Percentiles rank a stretch among this genome's conserved stretches.
Conservation (phyloP, 2,888 invertebrate species). For the Pseudolycoriella hygida region DNA sequence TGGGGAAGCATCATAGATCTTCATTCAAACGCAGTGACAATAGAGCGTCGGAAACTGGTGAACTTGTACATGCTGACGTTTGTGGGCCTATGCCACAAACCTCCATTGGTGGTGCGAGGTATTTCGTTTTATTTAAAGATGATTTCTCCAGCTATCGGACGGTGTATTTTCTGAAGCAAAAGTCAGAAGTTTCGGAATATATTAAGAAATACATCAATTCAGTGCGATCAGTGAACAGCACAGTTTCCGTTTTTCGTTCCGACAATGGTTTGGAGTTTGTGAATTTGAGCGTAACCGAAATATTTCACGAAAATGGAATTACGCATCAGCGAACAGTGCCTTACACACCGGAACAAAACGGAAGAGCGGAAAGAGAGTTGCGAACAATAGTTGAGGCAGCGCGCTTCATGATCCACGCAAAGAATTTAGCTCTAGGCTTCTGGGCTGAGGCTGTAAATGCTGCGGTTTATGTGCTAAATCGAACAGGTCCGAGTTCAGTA, state of each 20-base stretch:
- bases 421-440: conserved; percentile 13
- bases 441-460: conserved; percentile 24
- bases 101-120: conserved; percentile 10
- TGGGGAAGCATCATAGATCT: conserved; percentile 12
- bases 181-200: conserved; percentile 10
- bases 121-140: conserved; percentile 13
- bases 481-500: conserved; percentile 14
- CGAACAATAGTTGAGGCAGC: conserved; percentile 11
- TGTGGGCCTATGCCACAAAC: conserved; percentile 12
- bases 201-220: conserved; percentile 1
- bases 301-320: neutral
- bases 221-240: neutral
- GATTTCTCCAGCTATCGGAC: conserved; percentile 10
- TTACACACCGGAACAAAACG: conserved; percentile 12
- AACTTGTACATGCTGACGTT: conserved; percentile 14
- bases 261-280: conserved; percentile 8
- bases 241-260: conserved; percentile 4
- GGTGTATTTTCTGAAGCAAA: conserved; percentile 12
- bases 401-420: conserved; percentile 11
- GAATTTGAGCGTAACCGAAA: conserved; percentile 8
- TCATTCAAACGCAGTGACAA: conserved; percentile 7
- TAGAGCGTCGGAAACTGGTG: conserved; percentile 3
- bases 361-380: conserved; percentile 10
- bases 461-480: conserved; percentile 19
- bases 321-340: conserved; percentile 4